phyloP scores from a whole-genome alignment of 2,797 vertebrate species.

The Strix occidentalis region DNA sequence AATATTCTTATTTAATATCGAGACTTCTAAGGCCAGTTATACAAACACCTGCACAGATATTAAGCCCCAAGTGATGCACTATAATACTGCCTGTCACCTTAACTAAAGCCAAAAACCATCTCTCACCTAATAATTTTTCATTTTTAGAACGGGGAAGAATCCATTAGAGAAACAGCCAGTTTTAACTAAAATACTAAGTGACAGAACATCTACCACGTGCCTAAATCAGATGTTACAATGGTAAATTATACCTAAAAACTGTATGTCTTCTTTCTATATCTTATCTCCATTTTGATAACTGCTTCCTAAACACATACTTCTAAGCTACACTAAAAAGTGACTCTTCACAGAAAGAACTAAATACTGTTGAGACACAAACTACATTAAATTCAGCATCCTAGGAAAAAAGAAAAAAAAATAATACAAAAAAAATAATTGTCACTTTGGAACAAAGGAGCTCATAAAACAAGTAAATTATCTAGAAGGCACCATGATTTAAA shows the following conservation, averaged over 20 bases:
- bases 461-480: not conserved
- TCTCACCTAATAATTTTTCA: not conserved
- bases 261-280: accelerated
- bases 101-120: not conserved
- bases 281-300: not conserved
- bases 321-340: not conserved
- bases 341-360: not conserved
- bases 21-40: not conserved
- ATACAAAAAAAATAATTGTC: no score
- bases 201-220: not conserved
- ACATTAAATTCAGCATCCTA: not conserved
- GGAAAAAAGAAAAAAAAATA: accelerated
- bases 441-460: not conserved
- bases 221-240: not conserved
- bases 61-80: not conserved
- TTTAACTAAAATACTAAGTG: not conserved
- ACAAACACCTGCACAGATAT: not conserved
- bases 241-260: not conserved
- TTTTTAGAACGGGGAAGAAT: not conserved
- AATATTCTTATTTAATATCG: not conserved
- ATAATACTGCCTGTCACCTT: not conserved
- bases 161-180: not conserved
- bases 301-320: not conserved
- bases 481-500: not conserved
- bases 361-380: not conserved